Percentiles rank a stretch among this genome's conserved stretches.
phyloP scores from a whole-genome alignment of 2,797 vertebrate species.

The Spatula versicolor region DNA sequence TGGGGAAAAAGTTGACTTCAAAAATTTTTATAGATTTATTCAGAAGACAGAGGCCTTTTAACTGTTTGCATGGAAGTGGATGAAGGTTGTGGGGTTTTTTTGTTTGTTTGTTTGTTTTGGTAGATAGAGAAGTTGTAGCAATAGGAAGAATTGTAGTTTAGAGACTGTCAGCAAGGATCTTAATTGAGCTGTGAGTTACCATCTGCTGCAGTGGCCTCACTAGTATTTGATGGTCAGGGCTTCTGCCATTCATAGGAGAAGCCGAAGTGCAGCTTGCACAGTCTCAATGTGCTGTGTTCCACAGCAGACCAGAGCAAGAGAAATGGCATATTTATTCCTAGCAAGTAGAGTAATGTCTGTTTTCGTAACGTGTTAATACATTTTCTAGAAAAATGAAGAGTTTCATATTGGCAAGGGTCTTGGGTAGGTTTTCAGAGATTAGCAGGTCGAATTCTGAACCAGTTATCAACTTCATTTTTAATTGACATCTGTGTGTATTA shows the following conservation, averaged over 20 bases:
- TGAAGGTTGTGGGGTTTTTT: too few species aligned
- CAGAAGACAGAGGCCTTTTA: background rate
- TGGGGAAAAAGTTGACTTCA: background rate
- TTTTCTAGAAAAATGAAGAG: background rate
- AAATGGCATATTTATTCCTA: accelerated
- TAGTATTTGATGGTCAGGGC: background rate
- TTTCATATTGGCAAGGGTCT: background rate
- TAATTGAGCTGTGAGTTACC: background rate
- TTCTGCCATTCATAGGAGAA: background rate
- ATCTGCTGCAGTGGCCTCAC: background rate
- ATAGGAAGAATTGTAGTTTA: background rate
- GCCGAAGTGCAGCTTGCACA: background rate
- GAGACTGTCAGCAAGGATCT: background rate
- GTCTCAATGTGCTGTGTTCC: background rate
- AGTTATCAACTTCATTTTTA: background rate
- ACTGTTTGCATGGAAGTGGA: background rate
- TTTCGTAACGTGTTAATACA: background rate
- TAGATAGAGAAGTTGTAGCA: background rate
- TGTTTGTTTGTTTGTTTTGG: background rate
- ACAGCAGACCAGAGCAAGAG: background rate
- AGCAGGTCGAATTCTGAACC: background rate
- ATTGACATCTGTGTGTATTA: background rate
- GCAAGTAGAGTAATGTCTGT: background rate
- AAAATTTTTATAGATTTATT: background rate
- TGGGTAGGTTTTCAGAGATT: background rate